Evolutionary conservation across 2,113 vertebrate species (phyloP), one percentile per base, ranked within the genome.

Genomic region (Peromyscus leucopus): DNA sequence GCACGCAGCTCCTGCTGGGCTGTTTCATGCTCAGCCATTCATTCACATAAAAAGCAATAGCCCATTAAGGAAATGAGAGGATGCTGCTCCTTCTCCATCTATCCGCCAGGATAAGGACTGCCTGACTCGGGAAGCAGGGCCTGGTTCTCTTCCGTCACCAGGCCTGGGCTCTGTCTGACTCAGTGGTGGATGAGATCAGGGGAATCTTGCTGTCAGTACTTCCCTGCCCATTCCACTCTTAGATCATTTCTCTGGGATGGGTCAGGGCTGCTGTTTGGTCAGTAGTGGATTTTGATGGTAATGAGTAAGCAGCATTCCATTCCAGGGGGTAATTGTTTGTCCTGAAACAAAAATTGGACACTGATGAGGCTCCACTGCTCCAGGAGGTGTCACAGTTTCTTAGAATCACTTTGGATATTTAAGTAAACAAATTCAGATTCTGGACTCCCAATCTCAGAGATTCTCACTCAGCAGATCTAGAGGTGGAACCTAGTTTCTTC

Each of bases 1-100:
- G 92, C 92, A 95, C 33, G 97, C 92, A 86, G 96, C 90, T 93
- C 96, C 89, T 93, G 89, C 74, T 92, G 96, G 94, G 74, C 72
- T 76, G 85, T 90, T 95, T 97, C 74, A 72, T 57, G 95, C 71
- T 95, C 92, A 97, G 91, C 72, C 96, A 90, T 97, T 97, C 95
- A 97, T 95, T 97, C 96, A 92, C 71, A 84, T 96, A 59, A 89
- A 93, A 93, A 90, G 94, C 89, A 91, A 89, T 91, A 84, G 89
- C 94, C 95, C 95, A 92, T 97, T 97, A 98, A 97, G 96, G 96
- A 96, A 95, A 86, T 88, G 94, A 97, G 72, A 71, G 48, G 86
- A 55, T 72, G 46, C 55, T 85, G 87, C 94, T 96, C 93, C 80
- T 82, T 67, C 80, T 94, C n/a, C n/a, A 3, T 85, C 59, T 36